A percentile compares a stretch with the other conserved stretches of the same genome.
Evolutionary conservation across 2,113 vertebrate genomes (phyloP).

Genomic region (Emydocephalus ijimae): DNA sequence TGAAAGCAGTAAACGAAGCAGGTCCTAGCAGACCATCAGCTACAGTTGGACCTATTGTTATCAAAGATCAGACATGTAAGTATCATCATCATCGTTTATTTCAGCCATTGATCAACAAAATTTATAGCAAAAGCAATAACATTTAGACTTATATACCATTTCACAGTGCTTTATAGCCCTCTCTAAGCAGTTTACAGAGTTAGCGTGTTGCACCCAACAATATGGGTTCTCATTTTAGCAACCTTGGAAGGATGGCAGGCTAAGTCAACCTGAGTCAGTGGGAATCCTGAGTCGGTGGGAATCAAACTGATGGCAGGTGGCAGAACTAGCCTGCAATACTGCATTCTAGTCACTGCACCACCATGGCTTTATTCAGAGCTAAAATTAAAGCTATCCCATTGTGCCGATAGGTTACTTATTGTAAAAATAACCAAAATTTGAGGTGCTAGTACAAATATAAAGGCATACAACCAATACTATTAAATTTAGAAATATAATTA

Average conservation of each 20-base stretch:
- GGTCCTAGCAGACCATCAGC: slow-evolving; percentile 90
- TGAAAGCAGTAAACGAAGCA: slow-evolving; percentile 88
- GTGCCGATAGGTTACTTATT: not conserved
- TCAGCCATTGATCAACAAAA: not conserved
- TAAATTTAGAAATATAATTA: not conserved
- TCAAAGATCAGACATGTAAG: slow-evolving; percentile 96
- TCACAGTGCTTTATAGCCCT: too few species aligned
- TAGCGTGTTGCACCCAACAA: too few species aligned
- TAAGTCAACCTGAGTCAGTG: too few species aligned
- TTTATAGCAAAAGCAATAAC: not conserved
- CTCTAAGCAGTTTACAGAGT: too few species aligned
- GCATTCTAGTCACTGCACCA: too few species aligned
- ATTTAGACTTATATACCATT: too few species aligned
- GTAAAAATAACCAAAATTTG: not conserved
- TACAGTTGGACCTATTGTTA: slow-evolving; percentile 84
- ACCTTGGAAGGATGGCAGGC: too few species aligned
- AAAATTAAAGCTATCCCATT: not conserved
- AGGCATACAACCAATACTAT: not conserved
- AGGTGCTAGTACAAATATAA: not conserved
- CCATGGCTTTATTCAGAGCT: not conserved
- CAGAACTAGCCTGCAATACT: too few species aligned
- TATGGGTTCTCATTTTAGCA: too few species aligned
- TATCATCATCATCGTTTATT: not conserved
- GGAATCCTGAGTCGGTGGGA: too few species aligned
- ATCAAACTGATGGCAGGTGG: too few species aligned